Evolutionary conservation across 2,113 vertebrate genomes (phyloP).

Genomic region (Pungitius pungitius): DNA sequence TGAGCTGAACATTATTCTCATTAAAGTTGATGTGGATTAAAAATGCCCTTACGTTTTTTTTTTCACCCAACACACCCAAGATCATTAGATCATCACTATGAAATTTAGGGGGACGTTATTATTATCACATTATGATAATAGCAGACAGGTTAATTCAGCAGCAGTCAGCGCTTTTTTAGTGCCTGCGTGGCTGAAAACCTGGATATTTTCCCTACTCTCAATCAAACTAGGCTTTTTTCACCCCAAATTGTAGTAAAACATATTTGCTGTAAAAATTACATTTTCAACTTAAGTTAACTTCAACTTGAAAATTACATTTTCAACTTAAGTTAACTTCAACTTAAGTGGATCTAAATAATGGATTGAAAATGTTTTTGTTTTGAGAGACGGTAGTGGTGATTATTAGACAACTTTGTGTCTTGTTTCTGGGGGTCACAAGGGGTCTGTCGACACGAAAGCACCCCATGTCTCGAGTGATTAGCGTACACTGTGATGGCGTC

Average conservation of each 20-base stretch:
- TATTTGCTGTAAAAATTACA: not conserved
- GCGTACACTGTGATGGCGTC: slow-evolving; percentile 35
- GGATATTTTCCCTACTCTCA: not conserved
- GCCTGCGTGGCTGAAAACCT: not conserved
- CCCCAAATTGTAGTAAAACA: not conserved
- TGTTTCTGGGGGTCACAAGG: slow-evolving; percentile 45
- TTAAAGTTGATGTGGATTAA: slow-evolving; percentile 7
- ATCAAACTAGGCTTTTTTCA: not conserved
- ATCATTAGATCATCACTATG: not conserved
- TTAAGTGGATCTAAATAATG: not conserved
- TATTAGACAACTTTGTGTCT: slow-evolving; percentile 20
- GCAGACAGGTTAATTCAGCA: not conserved
- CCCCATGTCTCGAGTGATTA: slow-evolving; percentile 79
- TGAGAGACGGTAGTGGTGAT: not conserved
- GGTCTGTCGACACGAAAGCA: slow-evolving; percentile 29
- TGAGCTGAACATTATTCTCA: not conserved
- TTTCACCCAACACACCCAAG: not conserved
- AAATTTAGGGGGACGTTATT: not conserved
- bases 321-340: not conserved
- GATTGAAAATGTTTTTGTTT: slow-evolving; percentile 2
- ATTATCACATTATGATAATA: slow-evolving; percentile 11
- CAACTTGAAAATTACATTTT: not conserved
- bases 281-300: slow-evolving; percentile 9
- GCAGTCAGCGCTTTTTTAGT: not conserved
- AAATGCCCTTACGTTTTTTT: slow-evolving; percentile 7